Base-by-base conservation (phyloP, 2,888 invertebrate species). In the Thereva nobilitata region DNA sequence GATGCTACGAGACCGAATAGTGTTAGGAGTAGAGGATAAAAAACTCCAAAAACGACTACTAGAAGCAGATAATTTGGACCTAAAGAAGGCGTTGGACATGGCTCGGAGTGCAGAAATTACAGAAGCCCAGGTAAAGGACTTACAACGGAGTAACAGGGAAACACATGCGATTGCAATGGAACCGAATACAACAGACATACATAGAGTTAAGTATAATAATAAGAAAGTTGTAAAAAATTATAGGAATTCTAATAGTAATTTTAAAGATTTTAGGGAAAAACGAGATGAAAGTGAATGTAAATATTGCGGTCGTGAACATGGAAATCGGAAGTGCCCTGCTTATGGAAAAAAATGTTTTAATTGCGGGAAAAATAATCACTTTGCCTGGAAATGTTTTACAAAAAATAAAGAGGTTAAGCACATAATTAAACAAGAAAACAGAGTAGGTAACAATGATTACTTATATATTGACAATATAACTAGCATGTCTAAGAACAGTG, bases 1-100 rank as follows among this genome's bases (percentile, higher is more conserved):
- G 5, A 41, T 55, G 55, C 37, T 55, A 41, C 41, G 40, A 7
- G 55, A 41, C 7, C 34, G 40, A 12, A 55, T 38, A n/a, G 55
- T 55, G 9, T 5, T 40, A 10, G 55, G 55, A 2, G 37, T 38
- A 1, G 1, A 5, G 4, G 40, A 38, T 12, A 55, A 55, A 8
- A 38, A 2, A 5, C 9, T 55, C 2, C 55, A 55, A 55, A 38
- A 55, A 10, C 8, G 10, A 40, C 10, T 55, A 1, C 23, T 55
- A 12, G 41, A 41, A 10, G 37, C 10, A 8, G 12, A 38, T 4
- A 37, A 55, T 9, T 38, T 55, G 4, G 6, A n/a, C 45, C 45
- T 45, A 12, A 9, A 42, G 6, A 42, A 42, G 8, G 42, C 42
- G 8, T 10, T 45, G n/a, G 45, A 45, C n/a, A 4, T 45, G 12